Conservation (phyloP, 2,797 vertebrate genomes). For the Cyprinella venusta region DNA sequence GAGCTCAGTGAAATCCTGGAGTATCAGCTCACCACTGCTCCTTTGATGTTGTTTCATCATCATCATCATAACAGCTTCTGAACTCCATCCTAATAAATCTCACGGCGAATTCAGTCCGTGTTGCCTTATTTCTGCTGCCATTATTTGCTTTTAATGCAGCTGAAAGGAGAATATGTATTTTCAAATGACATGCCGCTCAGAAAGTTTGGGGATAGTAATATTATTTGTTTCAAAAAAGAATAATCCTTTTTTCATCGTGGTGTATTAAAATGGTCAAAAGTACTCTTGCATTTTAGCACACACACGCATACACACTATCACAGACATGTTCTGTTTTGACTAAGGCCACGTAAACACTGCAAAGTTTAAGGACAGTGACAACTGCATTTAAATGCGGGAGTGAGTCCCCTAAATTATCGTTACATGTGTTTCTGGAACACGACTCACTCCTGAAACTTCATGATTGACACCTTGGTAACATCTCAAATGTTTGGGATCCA, state of each 20-base stretch:
- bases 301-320: neutral
- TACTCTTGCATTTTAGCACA: neutral
- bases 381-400: too few relatives aligned
- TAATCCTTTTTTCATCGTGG: neutral
- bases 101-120: neutral
- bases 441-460: too few relatives aligned
- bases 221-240: neutral
- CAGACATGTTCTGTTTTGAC: too few relatives aligned
- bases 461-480: too few relatives aligned
- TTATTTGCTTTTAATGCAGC: neutral
- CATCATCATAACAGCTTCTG: slow-evolving; percentile 16
- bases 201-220: neutral
- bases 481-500: too few relatives aligned
- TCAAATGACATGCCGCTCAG: neutral
- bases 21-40: slow-evolving; percentile 4
- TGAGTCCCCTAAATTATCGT: too few relatives aligned
- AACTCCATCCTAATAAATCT: slow-evolving; percentile 38
- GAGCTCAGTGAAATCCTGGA: slow-evolving; percentile 21
- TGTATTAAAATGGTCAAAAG: neutral
- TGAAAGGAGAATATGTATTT: neutral
- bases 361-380: too few relatives aligned
- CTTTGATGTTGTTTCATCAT: slow-evolving; percentile 46
- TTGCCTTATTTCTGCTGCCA: neutral
- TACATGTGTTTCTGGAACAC: too few relatives aligned
- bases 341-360: too few relatives aligned